Conservation (phyloP, 2,113 vertebrate species). For the Coturnix japonica region DNA sequence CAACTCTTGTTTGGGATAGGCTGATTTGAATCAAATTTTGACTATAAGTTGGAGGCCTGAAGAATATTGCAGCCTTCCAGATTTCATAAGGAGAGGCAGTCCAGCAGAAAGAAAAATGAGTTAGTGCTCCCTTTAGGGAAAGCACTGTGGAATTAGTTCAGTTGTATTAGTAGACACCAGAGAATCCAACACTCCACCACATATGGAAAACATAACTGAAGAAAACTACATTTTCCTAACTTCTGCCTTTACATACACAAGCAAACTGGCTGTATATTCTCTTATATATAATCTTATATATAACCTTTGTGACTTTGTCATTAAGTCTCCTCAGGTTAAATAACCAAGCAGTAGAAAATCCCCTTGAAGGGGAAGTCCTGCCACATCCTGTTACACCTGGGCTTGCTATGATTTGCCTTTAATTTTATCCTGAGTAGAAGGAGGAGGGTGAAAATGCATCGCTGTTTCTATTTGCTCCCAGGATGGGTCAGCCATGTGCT, state of each 20-base stretch:
- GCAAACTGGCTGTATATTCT: background rate
- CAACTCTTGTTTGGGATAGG: background rate
- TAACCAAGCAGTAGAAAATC: background rate
- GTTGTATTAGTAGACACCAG: background rate
- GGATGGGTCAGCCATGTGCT: rapidly evolving
- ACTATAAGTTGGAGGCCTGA: conserved; percentile 6
- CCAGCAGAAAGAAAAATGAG: conserved; percentile 20
- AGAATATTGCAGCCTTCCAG: background rate
- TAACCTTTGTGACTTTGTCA: background rate
- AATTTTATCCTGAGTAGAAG: background rate
- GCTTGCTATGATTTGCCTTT: background rate
- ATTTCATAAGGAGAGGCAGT: background rate
- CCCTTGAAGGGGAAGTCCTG: background rate
- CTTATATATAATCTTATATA: no score
- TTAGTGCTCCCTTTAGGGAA: conserved; percentile 8
- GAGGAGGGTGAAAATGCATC: background rate
- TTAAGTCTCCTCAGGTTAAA: background rate
- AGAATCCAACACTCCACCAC: background rate
- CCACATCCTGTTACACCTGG: rapidly evolving
- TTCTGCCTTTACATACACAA: background rate
- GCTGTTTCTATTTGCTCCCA: no score
- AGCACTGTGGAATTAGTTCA: background rate
- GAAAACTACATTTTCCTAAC: background rate
- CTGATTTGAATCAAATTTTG: conserved; percentile 35
- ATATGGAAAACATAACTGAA: background rate